Evolutionary conservation across 2,113 vertebrate species (phyloP), one percentile per base, ranked within the genome.

Genomic region (Macaca mulatta): DNA sequence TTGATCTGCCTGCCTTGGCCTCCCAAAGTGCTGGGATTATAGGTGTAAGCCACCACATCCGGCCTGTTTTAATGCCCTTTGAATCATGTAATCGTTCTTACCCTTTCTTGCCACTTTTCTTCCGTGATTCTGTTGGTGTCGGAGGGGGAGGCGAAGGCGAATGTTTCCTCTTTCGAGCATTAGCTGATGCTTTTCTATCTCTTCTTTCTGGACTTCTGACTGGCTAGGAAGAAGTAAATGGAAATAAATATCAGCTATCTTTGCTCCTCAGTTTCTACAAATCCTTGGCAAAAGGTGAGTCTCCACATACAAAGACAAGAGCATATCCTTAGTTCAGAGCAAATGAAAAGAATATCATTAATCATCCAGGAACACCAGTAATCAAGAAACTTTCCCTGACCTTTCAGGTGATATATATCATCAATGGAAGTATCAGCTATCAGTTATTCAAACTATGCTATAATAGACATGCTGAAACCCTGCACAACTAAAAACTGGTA

Each of bases 31-130:
- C 35, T 64, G 27, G 27, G 27, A 64, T 64, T 64, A 64, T 30
- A 64, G 27, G 27, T 30, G 12, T 32, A 64, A 64, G 27, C 12
- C 61, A 32, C 61, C 1, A 6, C 27, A 0, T 30, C 61, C 61
- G 67, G 4, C 85, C n/a, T 40, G 40, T 40, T 40, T 40, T 40
- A 40, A 40, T 40, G 40, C 40, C 40, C 40, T 40, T 40, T 40
- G 40, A 40, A 40, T 40, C 40, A 40, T 40, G 40, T 40, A 40
- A 40, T 40, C 40, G 40, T 40, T 40, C 40, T 99, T 97, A 99
- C 99, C 99, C 99, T 97, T 99, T 99, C 98, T 99, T 99, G 61
- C 99, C 99, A 6, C 99, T 99, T 97, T 99, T 99, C 94, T 99
- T 99, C 89, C 99, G 99, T 0, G 99, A 99, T 94, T 99, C 99